Evolutionary conservation across 2,888 invertebrate genomes (phyloP).

Genomic region (Aricia artaxerxes): DNA sequence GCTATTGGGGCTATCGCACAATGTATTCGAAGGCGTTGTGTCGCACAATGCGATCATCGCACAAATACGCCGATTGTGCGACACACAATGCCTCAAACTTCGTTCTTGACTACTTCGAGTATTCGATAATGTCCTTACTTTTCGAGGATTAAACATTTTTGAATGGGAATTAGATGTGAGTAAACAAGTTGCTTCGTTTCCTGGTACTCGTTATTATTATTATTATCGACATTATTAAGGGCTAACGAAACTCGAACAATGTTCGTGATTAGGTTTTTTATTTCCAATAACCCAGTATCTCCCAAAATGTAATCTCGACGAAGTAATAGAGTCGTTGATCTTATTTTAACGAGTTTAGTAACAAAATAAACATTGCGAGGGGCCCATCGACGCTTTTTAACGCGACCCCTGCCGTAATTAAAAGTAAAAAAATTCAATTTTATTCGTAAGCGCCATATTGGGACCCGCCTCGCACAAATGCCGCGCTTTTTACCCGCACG

Average conservation of each 20-base stretch:
- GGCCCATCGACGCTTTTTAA: slow-evolving; percentile 42
- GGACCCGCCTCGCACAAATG: slow-evolving; percentile 78
- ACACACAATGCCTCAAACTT: neutral
- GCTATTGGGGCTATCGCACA: neutral
- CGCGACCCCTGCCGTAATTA: slow-evolving; percentile 60
- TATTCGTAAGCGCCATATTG: slow-evolving; percentile 67
- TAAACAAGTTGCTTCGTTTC: neutral
- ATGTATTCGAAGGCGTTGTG: slow-evolving; percentile 12
- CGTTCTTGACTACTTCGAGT: slow-evolving; percentile 9
- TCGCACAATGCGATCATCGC: slow-evolving; percentile 14
- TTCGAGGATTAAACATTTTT: neutral
- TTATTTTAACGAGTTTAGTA: slow-evolving; percentile 42
- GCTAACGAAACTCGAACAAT: neutral
- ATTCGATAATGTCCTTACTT: neutral
- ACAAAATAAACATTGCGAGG: slow-evolving; percentile 44
- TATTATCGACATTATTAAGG: neutral
- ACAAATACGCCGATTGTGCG: slow-evolving; percentile 16
- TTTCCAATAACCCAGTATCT: neutral
- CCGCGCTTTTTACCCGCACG: slow-evolving; percentile 54
- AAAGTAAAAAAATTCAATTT: slow-evolving; percentile 73
- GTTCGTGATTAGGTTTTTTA: neutral
- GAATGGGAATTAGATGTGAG: neutral
- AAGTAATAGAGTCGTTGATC: slow-evolving; percentile 37
- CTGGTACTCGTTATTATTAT: neutral
- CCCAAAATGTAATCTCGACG: slow-evolving; percentile 6